Evolutionary conservation across 2,113 vertebrate species (phyloP), one percentile per base, ranked within the genome.

Genomic region (Phrynosoma platyrhinos): DNA sequence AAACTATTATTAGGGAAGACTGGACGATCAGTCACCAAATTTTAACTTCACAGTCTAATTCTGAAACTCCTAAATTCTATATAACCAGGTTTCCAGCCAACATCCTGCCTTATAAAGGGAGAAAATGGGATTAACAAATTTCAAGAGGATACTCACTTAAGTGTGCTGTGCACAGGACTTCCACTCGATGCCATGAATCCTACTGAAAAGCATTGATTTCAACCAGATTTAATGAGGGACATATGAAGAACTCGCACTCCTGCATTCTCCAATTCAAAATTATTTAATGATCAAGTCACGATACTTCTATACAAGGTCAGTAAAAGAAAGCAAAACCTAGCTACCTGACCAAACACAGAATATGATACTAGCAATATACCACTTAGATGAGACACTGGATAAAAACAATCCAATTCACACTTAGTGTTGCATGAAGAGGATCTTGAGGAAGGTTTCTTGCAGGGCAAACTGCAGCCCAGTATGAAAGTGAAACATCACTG

Each of bases 1-100:
- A 96, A 97, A 97, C 95, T 93, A 94, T 91, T 95, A 96, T 30
- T 94, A 92, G 96, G 97, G 97, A 97, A 97, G 96, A 97, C 97
- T 94, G 95, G 95, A 88, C 91, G 90, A 93, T 82, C 94, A 91
- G 93, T 83, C 93, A 95, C 91, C 92, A 95, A 92, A 86, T 96
- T 93, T 95, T 82, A 95, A 91, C 94, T 95, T 95, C 93, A 95
- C 91, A 91, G 94, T 52, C 92, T 94, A 85, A 79, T 86, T 91
- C 79, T 93, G 86, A 23, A 94, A 90, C 89, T 94, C 95, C 94
- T 96, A 94, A 95, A 97, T 95, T 92, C 75, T 30, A 93, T 84
- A 90, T 91, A 86, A 91, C 75, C 88, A 93, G 94, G 81, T 93
- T 89, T 94, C 90, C 93, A 94, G 92, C 82, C 82, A 92, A 95